phyloP scores from a whole-genome alignment of 2,888 invertebrate species.

The Plutella xylostella region DNA sequence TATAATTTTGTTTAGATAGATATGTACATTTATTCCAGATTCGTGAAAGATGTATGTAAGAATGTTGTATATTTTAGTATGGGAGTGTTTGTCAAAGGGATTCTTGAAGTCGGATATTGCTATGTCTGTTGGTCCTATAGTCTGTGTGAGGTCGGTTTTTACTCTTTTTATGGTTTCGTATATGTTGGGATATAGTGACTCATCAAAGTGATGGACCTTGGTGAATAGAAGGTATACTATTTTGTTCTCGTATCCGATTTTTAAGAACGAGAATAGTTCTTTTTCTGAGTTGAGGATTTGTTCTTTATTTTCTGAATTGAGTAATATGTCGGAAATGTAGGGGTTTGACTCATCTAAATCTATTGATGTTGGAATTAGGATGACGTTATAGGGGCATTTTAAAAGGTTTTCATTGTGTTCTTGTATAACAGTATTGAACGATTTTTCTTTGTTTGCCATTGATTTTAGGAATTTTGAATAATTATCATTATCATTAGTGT shows the following conservation, averaged over 20 bases:
- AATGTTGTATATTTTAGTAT: neutral
- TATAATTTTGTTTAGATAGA: neutral
- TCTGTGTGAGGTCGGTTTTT: neutral
- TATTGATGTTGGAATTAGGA: conserved; percentile 5
- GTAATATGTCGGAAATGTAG: neutral
- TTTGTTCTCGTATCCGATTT: neutral
- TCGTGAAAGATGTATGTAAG: neutral
- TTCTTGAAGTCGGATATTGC: neutral
- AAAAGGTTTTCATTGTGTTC: neutral
- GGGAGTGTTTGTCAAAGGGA: neutral
- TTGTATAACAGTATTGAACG: neutral
- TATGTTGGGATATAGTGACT: neutral
- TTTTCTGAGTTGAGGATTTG: neutral
- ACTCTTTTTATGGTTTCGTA: neutral
- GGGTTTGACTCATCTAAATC: too few relatives aligned
- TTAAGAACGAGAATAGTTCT: neutral
- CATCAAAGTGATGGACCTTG: neutral
- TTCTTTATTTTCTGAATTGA: neutral
- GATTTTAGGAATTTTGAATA: neutral
- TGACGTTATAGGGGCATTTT: conserved; percentile 6
- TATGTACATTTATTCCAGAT: neutral
- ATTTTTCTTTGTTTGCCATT: neutral
- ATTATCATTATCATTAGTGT: neutral
- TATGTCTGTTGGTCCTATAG: neutral
- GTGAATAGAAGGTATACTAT: neutral